Evolutionary conservation across 2,113 vertebrate genomes (phyloP).

Genomic region (Hymenochirus boettgeri): DNA sequence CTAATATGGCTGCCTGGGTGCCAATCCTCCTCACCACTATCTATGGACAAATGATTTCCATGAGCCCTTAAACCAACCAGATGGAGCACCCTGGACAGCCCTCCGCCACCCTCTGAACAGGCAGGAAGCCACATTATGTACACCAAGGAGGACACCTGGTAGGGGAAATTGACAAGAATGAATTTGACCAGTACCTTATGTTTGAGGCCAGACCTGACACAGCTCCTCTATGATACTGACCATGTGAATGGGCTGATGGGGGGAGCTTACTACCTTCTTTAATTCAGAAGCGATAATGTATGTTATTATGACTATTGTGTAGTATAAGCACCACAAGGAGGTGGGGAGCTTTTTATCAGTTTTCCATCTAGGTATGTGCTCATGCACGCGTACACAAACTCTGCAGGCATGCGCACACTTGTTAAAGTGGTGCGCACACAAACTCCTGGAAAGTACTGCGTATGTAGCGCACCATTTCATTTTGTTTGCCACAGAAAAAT

Average conservation of each 20-base stretch:
- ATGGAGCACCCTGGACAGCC: conserved; percentile 58
- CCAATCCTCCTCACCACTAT: conserved; percentile 69
- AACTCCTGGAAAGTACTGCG: too few species aligned
- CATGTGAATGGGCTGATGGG: neutral
- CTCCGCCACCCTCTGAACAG: conserved; percentile 74
- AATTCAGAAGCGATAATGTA: neutral
- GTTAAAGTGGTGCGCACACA: too few species aligned
- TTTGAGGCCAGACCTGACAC: conserved; percentile 67
- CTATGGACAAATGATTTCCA: conserved; percentile 63
- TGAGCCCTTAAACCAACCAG: conserved; percentile 50
- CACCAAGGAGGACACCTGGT: conserved; percentile 70
- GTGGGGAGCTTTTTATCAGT: too few species aligned
- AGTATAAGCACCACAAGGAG: too few species aligned
- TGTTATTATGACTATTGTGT: conserved; percentile 18
- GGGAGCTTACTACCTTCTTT: neutral
- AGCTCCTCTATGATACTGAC: conserved; percentile 41
- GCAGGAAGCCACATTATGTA: conserved; percentile 66
- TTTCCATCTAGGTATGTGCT: too few species aligned
- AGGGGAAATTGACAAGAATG: conserved; percentile 81
- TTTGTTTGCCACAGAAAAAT: too few species aligned
- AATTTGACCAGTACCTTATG: conserved; percentile 90
- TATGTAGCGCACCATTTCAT: too few species aligned
- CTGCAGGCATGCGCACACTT: too few species aligned
- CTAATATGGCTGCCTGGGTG: conserved; percentile 65
- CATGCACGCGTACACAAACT: neutral